Conservation (phyloP, 2,797 vertebrate species). For the Hephaestus fuliginosus region DNA sequence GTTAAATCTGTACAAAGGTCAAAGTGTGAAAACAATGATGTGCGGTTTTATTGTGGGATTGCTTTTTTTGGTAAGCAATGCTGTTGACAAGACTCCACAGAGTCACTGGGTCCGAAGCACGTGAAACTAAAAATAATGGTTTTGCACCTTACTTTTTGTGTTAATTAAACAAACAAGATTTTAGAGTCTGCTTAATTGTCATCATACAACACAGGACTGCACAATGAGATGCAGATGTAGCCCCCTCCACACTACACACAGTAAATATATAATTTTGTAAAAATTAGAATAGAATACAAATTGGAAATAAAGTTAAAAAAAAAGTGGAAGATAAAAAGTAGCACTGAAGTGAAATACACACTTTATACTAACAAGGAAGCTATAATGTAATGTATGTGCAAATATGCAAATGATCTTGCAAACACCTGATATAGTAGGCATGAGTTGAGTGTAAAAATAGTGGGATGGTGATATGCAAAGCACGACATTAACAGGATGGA, state of each 20-base stretch:
- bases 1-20: neutral
- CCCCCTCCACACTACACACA: accelerated
- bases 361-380: neutral
- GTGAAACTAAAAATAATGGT: neutral
- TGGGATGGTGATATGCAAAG: neutral
- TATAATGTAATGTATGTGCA: too few relatives aligned
- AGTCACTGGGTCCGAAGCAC: too few relatives aligned
- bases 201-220: neutral
- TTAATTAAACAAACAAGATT: neutral
- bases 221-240: neutral
- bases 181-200: neutral
- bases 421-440: neutral
- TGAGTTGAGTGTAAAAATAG: too few relatives aligned
- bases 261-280: neutral
- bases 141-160: neutral
- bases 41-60: neutral
- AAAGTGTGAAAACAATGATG: neutral
- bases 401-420: too few relatives aligned
- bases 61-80: neutral
- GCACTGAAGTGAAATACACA: neutral
- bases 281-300: neutral
- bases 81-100: too few relatives aligned
- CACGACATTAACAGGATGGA: neutral
- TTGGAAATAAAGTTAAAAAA: neutral
- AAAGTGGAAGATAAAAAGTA: neutral